These are phyloP conservation scores for Chaetura pelagica DNA, from an alignment of 2,113 vertebrate species.

Conservation along the genomic window DNA sequence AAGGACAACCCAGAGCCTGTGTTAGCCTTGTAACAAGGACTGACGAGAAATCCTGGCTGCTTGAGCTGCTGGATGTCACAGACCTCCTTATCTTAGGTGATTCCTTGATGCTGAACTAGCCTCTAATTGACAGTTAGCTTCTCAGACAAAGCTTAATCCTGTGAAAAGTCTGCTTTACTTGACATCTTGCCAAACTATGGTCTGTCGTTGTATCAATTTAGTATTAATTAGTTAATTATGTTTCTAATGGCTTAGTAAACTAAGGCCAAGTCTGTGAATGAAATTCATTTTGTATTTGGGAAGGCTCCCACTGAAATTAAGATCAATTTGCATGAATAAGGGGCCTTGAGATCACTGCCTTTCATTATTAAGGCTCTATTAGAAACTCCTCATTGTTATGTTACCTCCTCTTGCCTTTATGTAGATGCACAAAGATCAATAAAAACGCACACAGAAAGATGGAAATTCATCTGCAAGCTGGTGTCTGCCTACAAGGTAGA, in stretches of 20 bases:
- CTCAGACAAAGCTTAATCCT: not conserved
- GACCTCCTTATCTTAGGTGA: not conserved
- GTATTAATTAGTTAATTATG: not conserved
- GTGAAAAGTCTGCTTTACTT: constrained; percentile 1
- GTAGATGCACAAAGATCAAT: not conserved
- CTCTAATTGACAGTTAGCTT: not conserved
- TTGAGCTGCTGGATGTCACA: not conserved
- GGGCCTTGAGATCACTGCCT: not conserved
- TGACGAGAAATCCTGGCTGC: not conserved
- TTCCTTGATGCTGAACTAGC: not conserved
- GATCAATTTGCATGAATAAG: not conserved
- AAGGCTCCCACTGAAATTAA: not conserved
- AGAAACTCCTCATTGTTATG: not conserved
- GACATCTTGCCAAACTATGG: not conserved
- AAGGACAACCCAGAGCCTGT: not conserved
- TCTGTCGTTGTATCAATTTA: not conserved
- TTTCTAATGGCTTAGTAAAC: constrained; percentile 6
- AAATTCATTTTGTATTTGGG: not conserved
- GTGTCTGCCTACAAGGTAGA: not conserved
- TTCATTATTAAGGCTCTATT: not conserved
- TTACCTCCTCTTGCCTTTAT: not conserved
- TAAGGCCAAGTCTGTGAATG: not conserved
- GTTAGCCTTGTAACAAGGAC: not conserved
- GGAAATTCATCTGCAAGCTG: not conserved
- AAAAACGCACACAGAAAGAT: not conserved